phyloP scores from a whole-genome alignment of 2,888 invertebrate genomes.

The Lycia hirtaria region DNA sequence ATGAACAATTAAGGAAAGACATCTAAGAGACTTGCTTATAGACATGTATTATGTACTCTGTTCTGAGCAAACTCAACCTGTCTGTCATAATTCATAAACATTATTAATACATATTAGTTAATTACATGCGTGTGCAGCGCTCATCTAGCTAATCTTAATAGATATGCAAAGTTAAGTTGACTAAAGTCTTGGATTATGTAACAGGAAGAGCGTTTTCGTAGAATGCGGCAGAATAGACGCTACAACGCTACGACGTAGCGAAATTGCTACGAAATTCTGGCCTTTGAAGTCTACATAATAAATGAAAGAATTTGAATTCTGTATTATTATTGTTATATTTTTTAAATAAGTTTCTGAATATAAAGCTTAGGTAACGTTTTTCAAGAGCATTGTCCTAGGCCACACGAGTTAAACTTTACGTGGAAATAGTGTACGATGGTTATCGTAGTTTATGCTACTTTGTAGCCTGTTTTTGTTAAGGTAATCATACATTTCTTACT shows the following conservation, averaged over 20 bases:
- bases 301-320: not conserved
- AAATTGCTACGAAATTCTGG: not conserved
- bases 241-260: not conserved
- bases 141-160: not conserved
- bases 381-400: constrained; percentile 11
- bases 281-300: not conserved
- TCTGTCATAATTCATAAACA: too few relatives aligned
- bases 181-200: too few relatives aligned
- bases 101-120: too few relatives aligned
- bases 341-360: not conserved
- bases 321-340: not conserved
- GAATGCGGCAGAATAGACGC: not conserved
- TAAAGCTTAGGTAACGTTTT: constrained; percentile 11
- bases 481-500: not conserved
- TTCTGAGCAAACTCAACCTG: too few relatives aligned
- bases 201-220: too few relatives aligned
- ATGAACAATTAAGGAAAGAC: constrained; percentile 2
- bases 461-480: constrained; percentile 8
- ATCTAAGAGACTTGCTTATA: constrained; percentile 4
- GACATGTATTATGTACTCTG: too few relatives aligned
- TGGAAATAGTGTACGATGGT: constrained; percentile 18
- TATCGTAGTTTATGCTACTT: constrained; percentile 15
- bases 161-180: not conserved
- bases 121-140: not conserved
- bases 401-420: constrained; percentile 9